Evolutionary conservation across 2,797 vertebrate genomes (phyloP).

Genomic region (Antrozous pallidus): DNA sequence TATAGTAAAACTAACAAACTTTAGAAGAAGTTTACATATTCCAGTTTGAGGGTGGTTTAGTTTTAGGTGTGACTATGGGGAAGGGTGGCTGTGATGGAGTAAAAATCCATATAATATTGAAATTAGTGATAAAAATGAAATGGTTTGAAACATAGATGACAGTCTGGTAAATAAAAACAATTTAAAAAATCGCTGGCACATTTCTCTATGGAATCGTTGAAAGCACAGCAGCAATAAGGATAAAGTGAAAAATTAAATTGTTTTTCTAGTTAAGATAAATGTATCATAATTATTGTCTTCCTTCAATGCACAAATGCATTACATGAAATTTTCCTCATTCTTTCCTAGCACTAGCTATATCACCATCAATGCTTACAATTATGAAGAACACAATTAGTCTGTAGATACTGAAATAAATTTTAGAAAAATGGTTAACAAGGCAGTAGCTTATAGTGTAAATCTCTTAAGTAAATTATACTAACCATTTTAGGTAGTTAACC

Average conservation of each 20-base stretch:
- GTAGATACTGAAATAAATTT: neutral
- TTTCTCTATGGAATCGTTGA: neutral
- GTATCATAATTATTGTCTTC: neutral
- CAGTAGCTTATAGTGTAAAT: neutral
- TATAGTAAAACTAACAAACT: neutral
- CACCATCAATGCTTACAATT: neutral
- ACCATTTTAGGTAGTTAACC: neutral
- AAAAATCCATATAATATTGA: neutral
- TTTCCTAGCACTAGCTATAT: neutral
- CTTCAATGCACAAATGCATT: neutral
- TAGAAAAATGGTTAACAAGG: neutral
- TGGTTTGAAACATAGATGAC: neutral
- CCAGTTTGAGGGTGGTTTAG: neutral
- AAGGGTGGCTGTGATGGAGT: neutral
- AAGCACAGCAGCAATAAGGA: neutral
- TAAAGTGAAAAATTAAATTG: neutral
- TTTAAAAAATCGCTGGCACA: neutral
- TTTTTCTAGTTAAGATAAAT: neutral
- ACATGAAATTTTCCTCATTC: neutral
- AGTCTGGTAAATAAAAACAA: neutral
- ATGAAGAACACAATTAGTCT: neutral
- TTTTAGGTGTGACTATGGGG: neutral
- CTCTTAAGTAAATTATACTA: neutral
- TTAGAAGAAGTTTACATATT: neutral
- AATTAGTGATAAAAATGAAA: neutral